Base-by-base conservation (phyloP, 92 coral and sea anemone species). In the Pocillopora grandis region DNA sequence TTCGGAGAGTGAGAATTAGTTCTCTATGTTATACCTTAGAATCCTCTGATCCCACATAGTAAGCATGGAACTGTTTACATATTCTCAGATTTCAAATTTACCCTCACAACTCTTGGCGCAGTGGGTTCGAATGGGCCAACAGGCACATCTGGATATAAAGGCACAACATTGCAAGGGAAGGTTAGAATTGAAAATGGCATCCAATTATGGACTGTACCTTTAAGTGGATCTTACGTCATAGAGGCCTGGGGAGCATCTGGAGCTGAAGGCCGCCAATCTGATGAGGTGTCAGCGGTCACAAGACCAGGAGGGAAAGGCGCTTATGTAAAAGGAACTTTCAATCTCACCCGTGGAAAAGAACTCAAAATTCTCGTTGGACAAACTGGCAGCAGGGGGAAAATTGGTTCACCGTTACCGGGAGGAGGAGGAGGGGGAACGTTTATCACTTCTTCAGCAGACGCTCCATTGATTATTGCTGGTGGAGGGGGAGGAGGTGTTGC, bases 371-470 rank as follows among this genome's bases (percentile, higher is more conserved):
- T 94, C 4, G 91, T 96, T 15, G 98, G 99, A 3, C 98, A 96
- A 66, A 62, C 75, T 12, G 99, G 99, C 9, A 61, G 71, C n/a
- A 73, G 18, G 15, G 92, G 81, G 33, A 68, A 64, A 19, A 1
- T 27, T 49, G 93, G 93, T 31, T 4, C 0, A 0, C 86, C 90
- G 15, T 77, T 76, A 75, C 82, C 93, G 65, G 99, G 98, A 82
- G 99, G 99, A n/a, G 99, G 98, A 71, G 99, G 99, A 67, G 99
- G 99, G 63, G 99, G 99, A 12, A 92, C 93, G 21, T 96, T 94
- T 90, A 96, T 96, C 20, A 89, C 93, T 7, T 79, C 69, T 49
- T 58, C 37, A 12, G 78, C 91, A 62, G 85, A 84, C 74, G 75
- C 31, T 13, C 90, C 97, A 3, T 88, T 96, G 70, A 83, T 96